These are phyloP conservation scores for Aproaerema taeniolella DNA, from an alignment of 2,888 invertebrate species.

Conservation along the genomic window DNA sequence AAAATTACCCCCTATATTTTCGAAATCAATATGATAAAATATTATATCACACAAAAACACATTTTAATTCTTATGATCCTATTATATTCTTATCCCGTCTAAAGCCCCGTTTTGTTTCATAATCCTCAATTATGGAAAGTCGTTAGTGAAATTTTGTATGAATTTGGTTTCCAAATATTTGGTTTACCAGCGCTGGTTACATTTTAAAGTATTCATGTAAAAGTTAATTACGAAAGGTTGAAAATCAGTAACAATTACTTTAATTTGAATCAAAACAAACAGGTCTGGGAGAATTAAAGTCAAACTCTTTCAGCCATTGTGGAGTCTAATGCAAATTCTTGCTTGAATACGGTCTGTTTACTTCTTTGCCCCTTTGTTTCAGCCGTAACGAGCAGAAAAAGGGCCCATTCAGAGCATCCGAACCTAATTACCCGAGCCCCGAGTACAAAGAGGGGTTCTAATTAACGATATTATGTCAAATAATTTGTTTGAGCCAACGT, in stretches of 20 bases:
- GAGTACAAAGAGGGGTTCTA: conserved; percentile 70
- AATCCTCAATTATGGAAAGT: too few relatives aligned
- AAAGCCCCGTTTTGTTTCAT: too few relatives aligned
- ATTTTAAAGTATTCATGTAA: too few relatives aligned
- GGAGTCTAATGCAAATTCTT: conserved; percentile 58
- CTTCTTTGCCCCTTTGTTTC: conserved; percentile 72
- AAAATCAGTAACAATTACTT: conserved; percentile 1
- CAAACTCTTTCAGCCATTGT: conserved; percentile 53
- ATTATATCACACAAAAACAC: too few relatives aligned
- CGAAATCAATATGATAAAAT: too few relatives aligned
- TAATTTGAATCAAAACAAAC: conserved; percentile 14
- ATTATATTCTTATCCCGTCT: too few relatives aligned
- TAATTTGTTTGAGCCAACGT: conserved; percentile 74
- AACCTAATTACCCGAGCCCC: conserved; percentile 72
- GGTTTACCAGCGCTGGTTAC: too few relatives aligned
- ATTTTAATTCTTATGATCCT: too few relatives aligned
- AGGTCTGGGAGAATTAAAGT: conserved; percentile 40
- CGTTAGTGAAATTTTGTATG: too few relatives aligned
- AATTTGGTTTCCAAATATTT: too few relatives aligned
- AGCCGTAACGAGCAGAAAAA: conserved; percentile 75
- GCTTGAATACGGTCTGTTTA: conserved; percentile 68
- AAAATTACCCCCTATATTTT: too few relatives aligned
- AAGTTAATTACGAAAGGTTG: too few relatives aligned
- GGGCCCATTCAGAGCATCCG: conserved; percentile 73
- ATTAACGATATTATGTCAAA: conserved; percentile 78